Evolutionary conservation across 2,888 invertebrate species (phyloP), one percentile per base, ranked within the genome.

Genomic region (Romanomermis culicivorax): DNA sequence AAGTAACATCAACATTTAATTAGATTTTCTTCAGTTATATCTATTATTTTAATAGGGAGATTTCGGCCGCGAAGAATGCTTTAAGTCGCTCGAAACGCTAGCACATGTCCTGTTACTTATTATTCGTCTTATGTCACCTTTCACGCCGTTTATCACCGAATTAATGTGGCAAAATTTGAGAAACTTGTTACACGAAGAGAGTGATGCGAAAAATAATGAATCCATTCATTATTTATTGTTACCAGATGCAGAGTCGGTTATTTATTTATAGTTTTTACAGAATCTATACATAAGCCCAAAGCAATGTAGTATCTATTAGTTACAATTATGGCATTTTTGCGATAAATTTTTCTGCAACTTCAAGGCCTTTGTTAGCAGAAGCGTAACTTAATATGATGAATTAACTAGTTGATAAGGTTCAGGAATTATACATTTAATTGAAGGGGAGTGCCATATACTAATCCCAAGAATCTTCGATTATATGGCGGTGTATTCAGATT

Each of bases 121-220:
- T 79, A 79, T 82, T 0, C 78, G 83, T 63, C 80, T 93, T 64
- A 93, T 97, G 85, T 85, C 95, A 1, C 91, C 97, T 0, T 95
- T 95, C 70, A 88, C 91, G 0, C 97, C 97, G 0, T 99, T 86
- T 72, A 75, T 97, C 54, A 83, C 88, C 0, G 97, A 97, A 71
- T 78, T 82, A 57, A 88, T 97, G 80, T 97, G 86, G 72, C 85
- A 87, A 70, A 82, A 83, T 56, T 71, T 97, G 59, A 78, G 80
- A 42, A 76, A 79, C 61, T 73, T 86, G 30, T 71, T 82, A 24
- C 64, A 64, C 42, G 2, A 61, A 58, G 11, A 55, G 62, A 50
- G 62, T 55, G 57, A 62, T 11, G 52, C 57, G 3, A 50, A 50
- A 25, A 20, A 55, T 1, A 64, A 66, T 27, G 69, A 75, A 58